Evolutionary conservation across 2,113 vertebrate genomes (phyloP).

Genomic region (Ceuthmochares aereus): DNA sequence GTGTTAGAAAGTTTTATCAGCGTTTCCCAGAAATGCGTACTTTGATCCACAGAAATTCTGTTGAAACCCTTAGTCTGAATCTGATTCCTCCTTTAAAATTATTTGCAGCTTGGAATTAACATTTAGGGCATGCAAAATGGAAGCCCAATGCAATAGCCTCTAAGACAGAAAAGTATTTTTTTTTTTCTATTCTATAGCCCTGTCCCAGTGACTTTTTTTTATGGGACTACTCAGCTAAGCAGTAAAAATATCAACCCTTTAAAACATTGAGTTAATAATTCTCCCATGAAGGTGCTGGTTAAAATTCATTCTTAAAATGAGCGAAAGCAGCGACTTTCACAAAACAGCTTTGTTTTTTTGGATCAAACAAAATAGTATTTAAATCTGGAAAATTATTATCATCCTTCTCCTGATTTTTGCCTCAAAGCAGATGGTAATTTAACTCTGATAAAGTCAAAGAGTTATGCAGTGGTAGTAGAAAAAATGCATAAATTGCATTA

Average conservation of each 20-base stretch:
- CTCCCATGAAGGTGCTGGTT: background rate
- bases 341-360: slow-evolving; percentile 9
- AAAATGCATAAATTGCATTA: background rate
- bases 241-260: background rate
- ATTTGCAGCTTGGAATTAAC: slow-evolving; percentile 2
- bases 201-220: background rate
- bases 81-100: background rate
- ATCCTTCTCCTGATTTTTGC: slow-evolving; percentile 6
- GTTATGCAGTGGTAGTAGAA: background rate
- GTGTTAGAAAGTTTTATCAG: slow-evolving; percentile 84
- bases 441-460: slow-evolving; percentile 19
- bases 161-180: background rate
- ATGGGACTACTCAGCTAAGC: background rate
- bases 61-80: slow-evolving; percentile 41
- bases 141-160: background rate
- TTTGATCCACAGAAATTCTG: slow-evolving; percentile 60
- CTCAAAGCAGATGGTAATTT: slow-evolving; percentile 27
- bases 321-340: slow-evolving; percentile 35
- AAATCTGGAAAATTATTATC: slow-evolving; percentile 33
- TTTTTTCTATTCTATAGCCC: background rate
- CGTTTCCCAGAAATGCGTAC: slow-evolving; percentile 84
- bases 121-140: slow-evolving; percentile 6
- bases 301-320: slow-evolving; percentile 32
- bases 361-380: slow-evolving; percentile 15
- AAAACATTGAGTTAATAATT: background rate